Conservation (phyloP, 2,113 vertebrate species). For the Psilopogon haemacephalus region DNA sequence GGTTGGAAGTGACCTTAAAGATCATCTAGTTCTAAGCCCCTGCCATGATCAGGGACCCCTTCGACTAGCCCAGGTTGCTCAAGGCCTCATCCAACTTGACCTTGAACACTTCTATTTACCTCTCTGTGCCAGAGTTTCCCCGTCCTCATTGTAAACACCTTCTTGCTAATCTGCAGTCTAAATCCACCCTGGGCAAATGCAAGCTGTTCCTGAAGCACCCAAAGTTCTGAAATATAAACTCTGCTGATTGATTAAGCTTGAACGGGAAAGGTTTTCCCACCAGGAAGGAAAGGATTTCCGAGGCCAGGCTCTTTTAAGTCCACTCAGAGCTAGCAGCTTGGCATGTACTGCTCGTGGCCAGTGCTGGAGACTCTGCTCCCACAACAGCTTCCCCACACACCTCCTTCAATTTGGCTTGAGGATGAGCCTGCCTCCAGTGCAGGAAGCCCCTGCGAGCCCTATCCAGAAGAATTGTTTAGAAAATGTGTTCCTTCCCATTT, state of each 20-base stretch:
- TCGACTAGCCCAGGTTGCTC: too few species aligned
- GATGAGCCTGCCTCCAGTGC: neutral
- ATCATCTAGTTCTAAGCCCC: too few species aligned
- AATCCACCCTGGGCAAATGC: neutral
- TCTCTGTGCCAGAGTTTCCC: too few species aligned
- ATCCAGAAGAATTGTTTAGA: slow-evolving; percentile 9
- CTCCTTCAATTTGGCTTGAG: neutral
- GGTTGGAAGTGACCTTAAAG: too few species aligned
- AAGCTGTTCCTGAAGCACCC: neutral
- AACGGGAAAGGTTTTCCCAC: neutral
- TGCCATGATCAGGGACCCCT: too few species aligned
- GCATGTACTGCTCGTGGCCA: neutral
- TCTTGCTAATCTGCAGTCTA: too few species aligned
- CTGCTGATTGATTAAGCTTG: neutral
- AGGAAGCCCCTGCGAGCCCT: neutral
- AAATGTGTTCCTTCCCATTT: slow-evolving; percentile 35
- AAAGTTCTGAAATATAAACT: neutral
- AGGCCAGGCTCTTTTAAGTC: slow-evolving; percentile 8
- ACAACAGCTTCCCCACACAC: neutral
- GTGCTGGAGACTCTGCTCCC: neutral
- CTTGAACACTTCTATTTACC: too few species aligned
- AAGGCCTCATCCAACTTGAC: too few species aligned
- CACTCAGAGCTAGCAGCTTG: neutral
- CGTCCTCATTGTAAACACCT: too few species aligned
- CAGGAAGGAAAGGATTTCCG: neutral